phyloP scores from a whole-genome alignment of 1,140 invertebrate genomes.

The Drosophila asahinai region DNA sequence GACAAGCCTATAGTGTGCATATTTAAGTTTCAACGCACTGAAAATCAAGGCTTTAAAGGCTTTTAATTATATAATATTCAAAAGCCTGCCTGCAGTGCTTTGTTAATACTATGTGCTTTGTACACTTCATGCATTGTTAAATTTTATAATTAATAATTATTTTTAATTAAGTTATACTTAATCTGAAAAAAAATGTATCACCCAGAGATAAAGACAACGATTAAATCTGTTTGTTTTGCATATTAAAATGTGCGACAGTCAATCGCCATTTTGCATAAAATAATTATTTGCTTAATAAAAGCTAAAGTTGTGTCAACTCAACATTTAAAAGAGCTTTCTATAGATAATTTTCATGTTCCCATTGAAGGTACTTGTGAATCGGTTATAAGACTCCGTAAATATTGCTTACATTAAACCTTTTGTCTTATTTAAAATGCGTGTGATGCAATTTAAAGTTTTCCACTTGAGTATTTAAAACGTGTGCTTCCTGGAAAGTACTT shows the following conservation, averaged over 20 bases:
- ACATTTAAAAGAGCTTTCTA: background rate
- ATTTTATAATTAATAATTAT: background rate
- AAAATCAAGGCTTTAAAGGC: background rate
- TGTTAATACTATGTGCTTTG: background rate
- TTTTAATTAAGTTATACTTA: background rate
- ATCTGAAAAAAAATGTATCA: background rate
- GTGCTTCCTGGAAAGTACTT: background rate
- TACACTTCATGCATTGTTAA: background rate
- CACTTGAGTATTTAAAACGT: background rate
- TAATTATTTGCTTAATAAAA: slow-evolving; percentile 15
- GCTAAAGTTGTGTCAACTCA: background rate
- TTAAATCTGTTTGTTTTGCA: background rate
- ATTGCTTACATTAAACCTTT: too few relatives aligned
- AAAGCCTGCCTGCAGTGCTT: background rate
- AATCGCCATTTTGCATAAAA: slow-evolving; percentile 4
- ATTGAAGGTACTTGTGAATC: background rate
- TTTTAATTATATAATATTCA: background rate
- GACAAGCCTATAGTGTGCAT: background rate
- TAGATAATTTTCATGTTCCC: background rate
- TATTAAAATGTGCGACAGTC: background rate
- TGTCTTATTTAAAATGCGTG: background rate
- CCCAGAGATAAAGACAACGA: too few relatives aligned
- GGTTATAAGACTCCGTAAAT: background rate
- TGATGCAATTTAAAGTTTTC: background rate
- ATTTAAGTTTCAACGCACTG: too few relatives aligned